phyloP scores from a whole-genome alignment of 2,797 vertebrate species.

The Amblyraja radiata region DNA sequence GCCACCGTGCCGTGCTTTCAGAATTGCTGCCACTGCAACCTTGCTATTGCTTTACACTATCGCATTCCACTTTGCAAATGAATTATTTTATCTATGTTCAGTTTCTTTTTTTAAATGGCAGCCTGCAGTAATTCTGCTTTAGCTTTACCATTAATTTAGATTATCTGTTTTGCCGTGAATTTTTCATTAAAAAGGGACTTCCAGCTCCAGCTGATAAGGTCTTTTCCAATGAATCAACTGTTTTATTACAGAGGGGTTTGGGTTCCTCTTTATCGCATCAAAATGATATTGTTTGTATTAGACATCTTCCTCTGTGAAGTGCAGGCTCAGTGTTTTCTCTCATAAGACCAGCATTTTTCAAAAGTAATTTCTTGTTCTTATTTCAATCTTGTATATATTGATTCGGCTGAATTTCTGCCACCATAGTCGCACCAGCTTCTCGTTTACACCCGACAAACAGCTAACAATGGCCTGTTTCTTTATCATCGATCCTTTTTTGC shows the following conservation, averaged over 20 bases:
- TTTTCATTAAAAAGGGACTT: not conserved
- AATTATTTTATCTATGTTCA: not conserved
- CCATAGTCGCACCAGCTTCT: too few relatives aligned
- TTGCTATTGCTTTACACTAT: too few relatives aligned
- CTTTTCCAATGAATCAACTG: not conserved
- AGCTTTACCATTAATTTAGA: not conserved
- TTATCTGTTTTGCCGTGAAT: not conserved
- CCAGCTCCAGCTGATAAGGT: not conserved
- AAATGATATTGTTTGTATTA: not conserved
- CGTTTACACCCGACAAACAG: too few relatives aligned
- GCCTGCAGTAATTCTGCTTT: not conserved
- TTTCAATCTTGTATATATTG: not conserved
- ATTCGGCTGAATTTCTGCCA: not conserved
- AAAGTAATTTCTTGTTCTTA: not conserved
- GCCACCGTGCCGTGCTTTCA: not conserved
- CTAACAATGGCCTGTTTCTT: too few relatives aligned
- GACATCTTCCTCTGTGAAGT: not conserved
- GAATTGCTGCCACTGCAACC: not conserved
- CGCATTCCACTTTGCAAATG: too few relatives aligned
- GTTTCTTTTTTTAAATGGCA: not conserved
- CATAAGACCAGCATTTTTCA: not conserved
- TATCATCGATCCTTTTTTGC: too few relatives aligned
- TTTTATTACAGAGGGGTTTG: not conserved
- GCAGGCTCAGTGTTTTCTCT: not conserved
- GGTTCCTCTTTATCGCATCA: not conserved